Evolutionary conservation across 2,888 invertebrate genomes (phyloP).

Genomic region (Lymantria monacha): DNA sequence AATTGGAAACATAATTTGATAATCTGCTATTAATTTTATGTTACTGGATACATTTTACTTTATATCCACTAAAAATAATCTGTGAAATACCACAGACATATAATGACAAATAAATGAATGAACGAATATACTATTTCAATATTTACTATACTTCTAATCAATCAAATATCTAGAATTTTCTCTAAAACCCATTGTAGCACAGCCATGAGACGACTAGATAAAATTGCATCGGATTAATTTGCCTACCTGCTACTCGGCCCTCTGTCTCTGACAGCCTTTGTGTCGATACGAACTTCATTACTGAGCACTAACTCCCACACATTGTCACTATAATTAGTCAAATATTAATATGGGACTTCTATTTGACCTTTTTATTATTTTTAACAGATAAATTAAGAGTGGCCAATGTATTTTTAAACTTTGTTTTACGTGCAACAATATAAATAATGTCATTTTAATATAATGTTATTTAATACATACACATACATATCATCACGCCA

Average conservation of each 20-base stretch:
- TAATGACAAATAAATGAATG: too few species aligned
- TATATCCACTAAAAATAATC: too few species aligned
- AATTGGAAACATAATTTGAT: too few species aligned
- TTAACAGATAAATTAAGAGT: not conserved
- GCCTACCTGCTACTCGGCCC: constrained; percentile 51
- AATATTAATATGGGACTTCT: constrained; percentile 5
- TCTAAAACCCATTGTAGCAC: constrained; percentile 31
- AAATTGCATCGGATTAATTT: constrained; percentile 70
- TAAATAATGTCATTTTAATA: too few species aligned
- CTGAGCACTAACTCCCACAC: constrained; percentile 32
- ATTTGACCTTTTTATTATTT: constrained; percentile 1
- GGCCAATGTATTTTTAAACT: not conserved
- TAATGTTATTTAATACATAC: too few species aligned
- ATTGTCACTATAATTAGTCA: constrained; percentile 15
- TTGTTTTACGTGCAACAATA: not conserved
- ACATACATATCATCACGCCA: too few species aligned
- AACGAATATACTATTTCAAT: too few species aligned
- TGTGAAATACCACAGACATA: too few species aligned
- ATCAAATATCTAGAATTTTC: not conserved
- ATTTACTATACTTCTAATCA: too few species aligned
- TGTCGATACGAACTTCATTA: constrained; percentile 53
- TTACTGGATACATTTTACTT: too few species aligned
- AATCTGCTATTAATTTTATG: too few species aligned
- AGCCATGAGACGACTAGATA: constrained; percentile 47
- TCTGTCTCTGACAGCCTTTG: constrained; percentile 70